Evolutionary conservation across 2,797 vertebrate species (phyloP).

Genomic region (Esox masquinongy): DNA sequence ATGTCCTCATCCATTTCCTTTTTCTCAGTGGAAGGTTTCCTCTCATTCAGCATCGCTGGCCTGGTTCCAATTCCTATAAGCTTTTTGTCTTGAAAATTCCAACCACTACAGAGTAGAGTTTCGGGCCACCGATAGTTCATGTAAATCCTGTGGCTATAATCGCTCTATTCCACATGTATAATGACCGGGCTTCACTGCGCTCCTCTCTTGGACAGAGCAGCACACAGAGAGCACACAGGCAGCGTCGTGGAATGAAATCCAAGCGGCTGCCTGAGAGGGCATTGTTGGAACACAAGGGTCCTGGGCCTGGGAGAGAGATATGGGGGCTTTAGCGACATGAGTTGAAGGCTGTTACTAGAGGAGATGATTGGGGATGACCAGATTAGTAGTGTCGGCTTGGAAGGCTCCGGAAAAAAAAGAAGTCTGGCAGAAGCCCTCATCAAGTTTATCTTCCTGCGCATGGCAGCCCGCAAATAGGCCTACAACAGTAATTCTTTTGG

Average conservation of each 20-base stretch:
- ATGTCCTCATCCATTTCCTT: conserved; percentile 10
- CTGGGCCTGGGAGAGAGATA: conserved; percentile 57
- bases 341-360: conserved; percentile 68
- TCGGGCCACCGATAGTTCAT: neutral
- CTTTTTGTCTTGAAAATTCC: conserved; percentile 9
- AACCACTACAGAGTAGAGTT: neutral
- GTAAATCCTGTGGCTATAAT: neutral
- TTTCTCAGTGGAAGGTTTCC: conserved; percentile 3
- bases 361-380: conserved; percentile 61
- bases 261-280: conserved; percentile 57
- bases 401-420: conserved; percentile 17
- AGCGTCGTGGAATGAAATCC: conserved; percentile 41
- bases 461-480: conserved; percentile 61
- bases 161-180: neutral
- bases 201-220: neutral
- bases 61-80: conserved; percentile 2
- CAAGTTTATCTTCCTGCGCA: conserved; percentile 61
- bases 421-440: conserved; percentile 47
- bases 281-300: conserved; percentile 57
- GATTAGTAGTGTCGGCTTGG: conserved; percentile 22
- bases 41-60: neutral
- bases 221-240: neutral
- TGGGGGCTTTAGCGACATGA: conserved; percentile 56
- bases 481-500: conserved; percentile 58
- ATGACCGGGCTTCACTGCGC: neutral